phyloP scores from a whole-genome alignment of 2,797 vertebrate species.

The Aulostomus chinensis region DNA sequence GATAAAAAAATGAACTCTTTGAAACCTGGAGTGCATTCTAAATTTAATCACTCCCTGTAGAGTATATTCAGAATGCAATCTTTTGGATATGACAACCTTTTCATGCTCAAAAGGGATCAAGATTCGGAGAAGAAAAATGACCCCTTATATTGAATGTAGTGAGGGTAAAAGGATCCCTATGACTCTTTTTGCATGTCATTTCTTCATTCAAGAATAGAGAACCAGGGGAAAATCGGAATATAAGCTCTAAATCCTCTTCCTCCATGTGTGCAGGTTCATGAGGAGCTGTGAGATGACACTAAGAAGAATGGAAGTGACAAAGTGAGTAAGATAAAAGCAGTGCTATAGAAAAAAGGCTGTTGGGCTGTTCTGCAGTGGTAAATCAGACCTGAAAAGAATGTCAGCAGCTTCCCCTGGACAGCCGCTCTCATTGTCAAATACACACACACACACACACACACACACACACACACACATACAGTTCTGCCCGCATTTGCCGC shows the following conservation, averaged over 20 bases:
- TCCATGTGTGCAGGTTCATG: slow-evolving; percentile 24
- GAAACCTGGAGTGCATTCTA: too few species aligned
- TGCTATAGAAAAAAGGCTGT: slow-evolving; percentile 51
- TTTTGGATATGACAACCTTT: not conserved
- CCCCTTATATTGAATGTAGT: slow-evolving; percentile 17
- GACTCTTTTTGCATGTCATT: slow-evolving; percentile 22
- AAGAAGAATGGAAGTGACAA: slow-evolving; percentile 42
- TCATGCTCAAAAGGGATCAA: slow-evolving; percentile 10
- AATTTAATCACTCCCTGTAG: not conserved
- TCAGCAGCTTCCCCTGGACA: slow-evolving; percentile 47
- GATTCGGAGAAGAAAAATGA: slow-evolving; percentile 14
- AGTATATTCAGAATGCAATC: not conserved
- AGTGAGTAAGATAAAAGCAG: slow-evolving; percentile 37
- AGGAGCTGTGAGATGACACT: slow-evolving; percentile 23
- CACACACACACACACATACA: slow-evolving; percentile 14
- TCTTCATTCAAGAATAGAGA: slow-evolving; percentile 25
- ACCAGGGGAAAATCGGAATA: slow-evolving; percentile 20
- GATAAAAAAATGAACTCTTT: not conserved
- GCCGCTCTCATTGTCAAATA: not conserved
- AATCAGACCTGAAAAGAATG: slow-evolving; percentile 52
- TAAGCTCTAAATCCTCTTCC: slow-evolving; percentile 40
- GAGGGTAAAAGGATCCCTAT: slow-evolving; percentile 17
- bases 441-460: slow-evolving; percentile 9
- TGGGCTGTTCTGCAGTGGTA: slow-evolving; percentile 41
- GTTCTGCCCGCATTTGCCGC: slow-evolving; percentile 44